A percentile compares a stretch with the other conserved stretches of the same genome.
Conservation (phyloP, 2,888 invertebrate species). For the Aphodius sticticus region DNA sequence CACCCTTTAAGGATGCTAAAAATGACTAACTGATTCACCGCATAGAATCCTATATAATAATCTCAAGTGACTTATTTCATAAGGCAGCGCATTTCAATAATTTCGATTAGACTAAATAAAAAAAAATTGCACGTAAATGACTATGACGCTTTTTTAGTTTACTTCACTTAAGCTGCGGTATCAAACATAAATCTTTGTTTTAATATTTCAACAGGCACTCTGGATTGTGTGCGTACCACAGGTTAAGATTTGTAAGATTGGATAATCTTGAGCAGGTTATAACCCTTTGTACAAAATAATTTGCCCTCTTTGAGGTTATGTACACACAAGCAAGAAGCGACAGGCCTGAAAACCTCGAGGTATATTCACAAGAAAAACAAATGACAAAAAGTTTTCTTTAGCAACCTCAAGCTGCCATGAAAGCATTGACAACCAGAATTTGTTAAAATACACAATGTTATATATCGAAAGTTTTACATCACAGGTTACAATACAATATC, state of each 20-base stretch:
- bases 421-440: background rate
- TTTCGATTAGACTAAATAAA: slow-evolving; percentile 33
- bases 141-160: slow-evolving; percentile 47
- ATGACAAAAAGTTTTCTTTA: background rate
- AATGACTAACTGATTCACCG: background rate
- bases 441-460: background rate
- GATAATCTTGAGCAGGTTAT: slow-evolving; percentile 35
- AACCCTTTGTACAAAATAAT: background rate
- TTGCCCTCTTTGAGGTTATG: slow-evolving; percentile 7
- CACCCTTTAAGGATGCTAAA: no score
- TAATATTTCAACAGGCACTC: slow-evolving; percentile 52
- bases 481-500: slow-evolving; percentile 4
- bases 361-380: background rate
- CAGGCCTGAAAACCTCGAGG: background rate
- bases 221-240: slow-evolving; percentile 53
- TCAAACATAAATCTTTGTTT: slow-evolving; percentile 26
- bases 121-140: slow-evolving; percentile 54
- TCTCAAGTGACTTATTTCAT: slow-evolving; percentile 31
- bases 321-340: background rate
- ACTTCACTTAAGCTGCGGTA: slow-evolving; percentile 41
- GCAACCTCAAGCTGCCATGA: no score
- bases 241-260: slow-evolving; percentile 39
- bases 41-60: background rate
- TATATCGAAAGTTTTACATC: background rate
- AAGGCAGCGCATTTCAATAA: slow-evolving; percentile 41